These are phyloP conservation scores for Phaedon cochleariae DNA, from an alignment of 2,888 invertebrate species.

Conservation along the genomic window DNA sequence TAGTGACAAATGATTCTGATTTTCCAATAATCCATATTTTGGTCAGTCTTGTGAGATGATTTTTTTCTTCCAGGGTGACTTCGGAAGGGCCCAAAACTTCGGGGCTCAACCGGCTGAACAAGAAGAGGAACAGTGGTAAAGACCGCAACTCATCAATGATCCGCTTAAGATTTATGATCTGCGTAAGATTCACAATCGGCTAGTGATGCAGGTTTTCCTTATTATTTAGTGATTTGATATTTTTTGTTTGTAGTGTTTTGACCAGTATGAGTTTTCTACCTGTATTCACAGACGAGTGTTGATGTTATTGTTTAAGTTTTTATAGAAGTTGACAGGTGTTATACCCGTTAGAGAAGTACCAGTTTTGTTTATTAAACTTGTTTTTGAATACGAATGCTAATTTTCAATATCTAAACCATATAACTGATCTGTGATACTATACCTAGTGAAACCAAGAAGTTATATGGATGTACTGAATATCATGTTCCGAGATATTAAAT, in stretches of 20 bases:
- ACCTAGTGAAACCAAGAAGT: constrained; percentile 27
- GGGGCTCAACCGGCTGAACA: constrained; percentile 57
- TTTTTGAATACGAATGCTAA: constrained; percentile 7
- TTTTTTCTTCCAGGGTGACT: constrained; percentile 47
- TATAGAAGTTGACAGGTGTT: neutral
- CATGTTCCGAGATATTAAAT: constrained; percentile 14
- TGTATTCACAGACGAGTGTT: neutral
- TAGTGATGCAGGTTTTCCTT: neutral
- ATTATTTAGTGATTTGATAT: constrained; percentile 2
- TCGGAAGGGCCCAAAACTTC: constrained; percentile 49
- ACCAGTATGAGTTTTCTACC: neutral
- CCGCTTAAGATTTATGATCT: neutral
- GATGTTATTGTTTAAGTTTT: neutral
- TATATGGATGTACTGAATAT: constrained; percentile 28
- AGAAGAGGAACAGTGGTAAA: constrained; percentile 68
- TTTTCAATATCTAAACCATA: constrained; percentile 25
- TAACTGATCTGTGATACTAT: constrained; percentile 35
- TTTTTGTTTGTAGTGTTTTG: constrained; percentile 3
- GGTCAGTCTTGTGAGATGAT: constrained; percentile 3
- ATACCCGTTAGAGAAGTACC: neutral
- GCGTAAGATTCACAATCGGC: neutral
- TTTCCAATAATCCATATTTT: no score
- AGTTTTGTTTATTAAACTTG: constrained; percentile 16
- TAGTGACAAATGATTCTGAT: no score
- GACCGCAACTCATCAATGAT: neutral